Percentiles rank a stretch among this genome's conserved stretches.
Evolutionary conservation across 2,797 vertebrate genomes (phyloP).

Genomic region (Sebastes iracundus): DNA sequence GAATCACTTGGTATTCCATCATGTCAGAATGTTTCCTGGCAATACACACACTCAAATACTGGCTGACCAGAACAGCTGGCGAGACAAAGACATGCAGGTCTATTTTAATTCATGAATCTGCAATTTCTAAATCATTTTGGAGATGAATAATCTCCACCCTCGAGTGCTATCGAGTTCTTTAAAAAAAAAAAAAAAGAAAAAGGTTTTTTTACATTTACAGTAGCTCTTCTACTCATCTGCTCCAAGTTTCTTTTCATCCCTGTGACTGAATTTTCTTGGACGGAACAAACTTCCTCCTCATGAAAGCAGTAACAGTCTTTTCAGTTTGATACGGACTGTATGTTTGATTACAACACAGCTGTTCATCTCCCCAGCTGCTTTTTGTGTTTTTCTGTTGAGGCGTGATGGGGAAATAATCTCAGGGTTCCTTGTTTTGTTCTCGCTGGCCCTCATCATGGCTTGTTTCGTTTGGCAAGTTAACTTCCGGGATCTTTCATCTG

Average conservation of each 20-base stretch:
- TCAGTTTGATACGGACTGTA: background rate
- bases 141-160: background rate
- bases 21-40: conserved; percentile 24
- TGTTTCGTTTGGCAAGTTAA: background rate
- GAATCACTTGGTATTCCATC: background rate
- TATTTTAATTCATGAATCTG: conserved; percentile 23
- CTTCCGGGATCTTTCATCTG: background rate
- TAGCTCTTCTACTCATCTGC: background rate
- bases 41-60: conserved; percentile 4
- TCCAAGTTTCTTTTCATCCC: conserved; percentile 1
- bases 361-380: background rate
- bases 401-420: background rate
- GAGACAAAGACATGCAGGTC: background rate
- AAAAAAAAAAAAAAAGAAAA: background rate
- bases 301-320: background rate
- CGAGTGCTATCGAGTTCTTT: background rate
- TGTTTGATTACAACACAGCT: conserved; percentile 5
- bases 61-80: conserved; percentile 30
- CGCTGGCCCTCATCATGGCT: background rate
- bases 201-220: background rate
- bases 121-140: background rate
- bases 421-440: background rate
- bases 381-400: background rate
- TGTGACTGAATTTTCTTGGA: background rate
- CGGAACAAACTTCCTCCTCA: conserved; percentile 14